A percentile compares a stretch with the other conserved stretches of the same genome.
phyloP scores from a whole-genome alignment of 2,113 vertebrate genomes.

The Glareola pratincola region DNA sequence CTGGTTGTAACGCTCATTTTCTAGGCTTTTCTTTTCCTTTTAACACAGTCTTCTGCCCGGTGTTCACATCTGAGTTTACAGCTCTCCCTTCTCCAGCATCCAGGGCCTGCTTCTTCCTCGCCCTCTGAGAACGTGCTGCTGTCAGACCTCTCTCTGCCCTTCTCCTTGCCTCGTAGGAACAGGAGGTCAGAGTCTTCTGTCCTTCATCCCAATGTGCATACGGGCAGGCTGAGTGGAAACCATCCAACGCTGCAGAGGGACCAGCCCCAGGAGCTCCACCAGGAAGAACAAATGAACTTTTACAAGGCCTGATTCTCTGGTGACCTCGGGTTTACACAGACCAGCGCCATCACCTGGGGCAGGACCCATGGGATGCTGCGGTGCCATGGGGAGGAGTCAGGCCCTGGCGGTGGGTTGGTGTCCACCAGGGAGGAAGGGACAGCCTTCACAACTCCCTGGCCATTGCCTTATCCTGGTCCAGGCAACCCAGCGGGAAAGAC shows the following conservation, averaged over 20 bases:
- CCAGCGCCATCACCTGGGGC: neutral
- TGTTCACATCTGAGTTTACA: neutral
- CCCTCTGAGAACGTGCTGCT: neutral
- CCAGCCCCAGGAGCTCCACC: neutral
- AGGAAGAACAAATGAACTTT: neutral
- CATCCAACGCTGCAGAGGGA: neutral
- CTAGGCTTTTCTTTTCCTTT: neutral
- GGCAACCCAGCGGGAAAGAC: neutral
- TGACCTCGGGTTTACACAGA: neutral
- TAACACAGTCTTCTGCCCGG: neutral
- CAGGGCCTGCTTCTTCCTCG: neutral
- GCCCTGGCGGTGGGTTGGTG: neutral
- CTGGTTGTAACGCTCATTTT: neutral
- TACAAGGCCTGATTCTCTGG: neutral
- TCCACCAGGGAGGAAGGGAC: neutral
- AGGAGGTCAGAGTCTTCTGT: neutral
- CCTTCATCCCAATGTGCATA: accelerated
- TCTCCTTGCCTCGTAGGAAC: neutral
- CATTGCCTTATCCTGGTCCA: neutral
- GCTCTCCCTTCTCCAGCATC: neutral
- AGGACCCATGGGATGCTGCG: neutral
- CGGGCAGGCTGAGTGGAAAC: neutral
- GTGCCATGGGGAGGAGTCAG: neutral
- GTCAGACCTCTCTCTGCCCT: neutral
- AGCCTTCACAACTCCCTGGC: neutral